Evolutionary conservation across 2,113 vertebrate genomes (phyloP).

Genomic region (Aegithalos caudatus): DNA sequence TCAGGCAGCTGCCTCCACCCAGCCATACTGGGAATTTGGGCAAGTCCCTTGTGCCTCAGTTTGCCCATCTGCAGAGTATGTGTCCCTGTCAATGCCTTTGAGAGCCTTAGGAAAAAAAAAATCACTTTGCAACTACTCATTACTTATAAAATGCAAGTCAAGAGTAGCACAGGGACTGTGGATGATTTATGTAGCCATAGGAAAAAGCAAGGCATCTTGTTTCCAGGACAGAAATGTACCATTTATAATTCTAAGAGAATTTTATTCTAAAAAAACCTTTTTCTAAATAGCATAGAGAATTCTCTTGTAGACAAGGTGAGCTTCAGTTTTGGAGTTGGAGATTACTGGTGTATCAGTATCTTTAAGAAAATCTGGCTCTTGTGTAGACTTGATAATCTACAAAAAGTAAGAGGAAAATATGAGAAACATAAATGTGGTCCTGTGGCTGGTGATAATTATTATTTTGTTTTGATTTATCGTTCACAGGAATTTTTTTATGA

Average conservation of each 20-base stretch:
- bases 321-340: not conserved
- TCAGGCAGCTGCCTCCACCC: not conserved
- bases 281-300: not conserved
- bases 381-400: slow-evolving; percentile 64
- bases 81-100: not conserved
- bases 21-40: not conserved
- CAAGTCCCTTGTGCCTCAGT: not conserved
- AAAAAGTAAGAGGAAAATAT: slow-evolving; percentile 67
- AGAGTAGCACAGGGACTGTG: not conserved
- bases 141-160: not conserved
- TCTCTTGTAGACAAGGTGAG: not conserved
- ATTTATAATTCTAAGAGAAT: not conserved
- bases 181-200: not conserved
- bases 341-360: not conserved
- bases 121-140: not conserved
- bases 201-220: not conserved
- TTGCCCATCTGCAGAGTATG: not conserved
- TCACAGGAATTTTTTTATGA: slow-evolving; percentile 72
- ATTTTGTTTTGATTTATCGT: slow-evolving; percentile 78
- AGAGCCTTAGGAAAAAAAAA: not conserved
- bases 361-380: slow-evolving; percentile 38
- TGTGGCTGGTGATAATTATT: slow-evolving; percentile 76
- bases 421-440: slow-evolving; percentile 48
- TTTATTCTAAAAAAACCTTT: not conserved
- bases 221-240: not conserved